phyloP scores from a whole-genome alignment of 2,888 invertebrate genomes.

The Baronia brevicornis region DNA sequence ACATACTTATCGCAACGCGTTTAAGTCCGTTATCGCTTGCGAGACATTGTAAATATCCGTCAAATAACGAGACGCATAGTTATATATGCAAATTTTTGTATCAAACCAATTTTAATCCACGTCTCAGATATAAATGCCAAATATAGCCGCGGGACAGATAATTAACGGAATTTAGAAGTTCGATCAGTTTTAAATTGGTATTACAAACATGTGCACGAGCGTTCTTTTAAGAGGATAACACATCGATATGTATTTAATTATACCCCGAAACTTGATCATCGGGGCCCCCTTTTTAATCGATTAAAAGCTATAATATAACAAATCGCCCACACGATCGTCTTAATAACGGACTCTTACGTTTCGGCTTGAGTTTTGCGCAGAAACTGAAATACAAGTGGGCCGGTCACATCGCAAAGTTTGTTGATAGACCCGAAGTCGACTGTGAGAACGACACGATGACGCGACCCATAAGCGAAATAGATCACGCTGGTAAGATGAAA shows the following conservation, averaged over 20 bases:
- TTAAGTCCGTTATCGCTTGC: conserved; percentile 8
- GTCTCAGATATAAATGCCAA: conserved; percentile 16
- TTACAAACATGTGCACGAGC: conserved; percentile 14
- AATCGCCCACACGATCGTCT: conserved; percentile 50
- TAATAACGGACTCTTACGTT: conserved; percentile 37
- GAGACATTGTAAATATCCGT: neutral
- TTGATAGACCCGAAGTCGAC: no score
- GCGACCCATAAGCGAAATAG: no score
- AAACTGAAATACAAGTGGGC: no score
- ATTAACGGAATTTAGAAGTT: conserved; percentile 17
- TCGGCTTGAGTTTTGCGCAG: conserved; percentile 21
- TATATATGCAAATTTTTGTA: conserved; percentile 10
- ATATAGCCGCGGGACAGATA: conserved; percentile 16
- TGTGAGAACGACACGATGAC: no score
- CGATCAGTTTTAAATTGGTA: conserved; percentile 17
- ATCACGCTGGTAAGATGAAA: no score
- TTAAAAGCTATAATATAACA: conserved; percentile 44
- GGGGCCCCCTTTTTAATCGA: conserved; percentile 43
- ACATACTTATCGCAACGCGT: conserved; percentile 1
- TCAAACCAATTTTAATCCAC: conserved; percentile 12
- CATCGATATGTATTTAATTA: conserved; percentile 26
- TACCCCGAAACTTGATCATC: conserved; percentile 44
- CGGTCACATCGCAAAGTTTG: no score
- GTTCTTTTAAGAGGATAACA: conserved; percentile 10
- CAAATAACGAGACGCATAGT: conserved; percentile 6